Base-by-base conservation (phyloP, 2,888 invertebrate species). In the Parasteatoda lunata region DNA sequence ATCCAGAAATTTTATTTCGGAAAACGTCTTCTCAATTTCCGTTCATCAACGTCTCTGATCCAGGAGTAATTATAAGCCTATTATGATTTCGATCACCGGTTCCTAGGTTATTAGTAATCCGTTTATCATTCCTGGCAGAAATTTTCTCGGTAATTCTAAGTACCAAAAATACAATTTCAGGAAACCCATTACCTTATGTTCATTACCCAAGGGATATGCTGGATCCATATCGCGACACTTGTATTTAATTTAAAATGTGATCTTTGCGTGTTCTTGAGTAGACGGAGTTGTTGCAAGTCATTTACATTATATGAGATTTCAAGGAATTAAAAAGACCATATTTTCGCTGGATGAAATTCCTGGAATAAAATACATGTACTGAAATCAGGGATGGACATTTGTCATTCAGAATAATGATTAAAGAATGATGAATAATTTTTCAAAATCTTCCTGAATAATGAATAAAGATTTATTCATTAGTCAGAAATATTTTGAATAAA, bases 1-100 rank as follows among this genome's bases (percentile, higher is more conserved):
- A 30, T 30, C 30, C 30, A 30, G 48, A 70, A 70, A 70, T 13
- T 48, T 49, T 48, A 48, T 45, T 30, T 52, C 8, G 30, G n/a
- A 73, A 68, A 15, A 9, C 66, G 15, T 68, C 66, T 30, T 13
- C 30, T 30, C n/a, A n/a, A 30, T 68, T 68, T 9, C 15, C 15
- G 9, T 68, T 68, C 30, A 30, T 68, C 15, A 9, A 9, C 66
- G 66, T 30, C 68, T 9, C 15, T 47, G 66, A 77, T 68, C 66
- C 65, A 68, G 45, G 45, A 13, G 69, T 68, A 77, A 77, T 77
- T 77, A 68, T 68, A 77, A 77, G 69, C 77, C 77, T 66, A 77
- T 77, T 77, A 77, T 52, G 13, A 45, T 51, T 68, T 45, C 30
- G 69, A 68, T 69, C 69, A 77, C 52, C 77, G 69, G 69, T 52